Evolutionary conservation across 2,797 vertebrate species (phyloP).

Genomic region (Rallus crepitans): DNA sequence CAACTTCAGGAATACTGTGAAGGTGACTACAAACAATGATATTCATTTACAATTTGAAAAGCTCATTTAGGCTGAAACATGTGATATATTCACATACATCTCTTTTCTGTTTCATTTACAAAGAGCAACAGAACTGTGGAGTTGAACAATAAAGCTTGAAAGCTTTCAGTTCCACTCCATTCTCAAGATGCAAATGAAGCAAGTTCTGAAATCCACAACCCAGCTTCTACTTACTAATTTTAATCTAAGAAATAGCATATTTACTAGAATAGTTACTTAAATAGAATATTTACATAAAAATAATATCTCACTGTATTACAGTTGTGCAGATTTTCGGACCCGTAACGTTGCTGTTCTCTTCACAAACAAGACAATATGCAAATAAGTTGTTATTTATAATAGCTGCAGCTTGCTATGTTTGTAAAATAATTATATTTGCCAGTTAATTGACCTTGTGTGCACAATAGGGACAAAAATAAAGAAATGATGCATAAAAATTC

Average conservation of each 20-base stretch:
- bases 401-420: slow-evolving; percentile 42
- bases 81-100: slow-evolving; percentile 19
- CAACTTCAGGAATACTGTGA: slow-evolving; percentile 25
- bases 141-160: slow-evolving; percentile 56
- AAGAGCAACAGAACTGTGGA: slow-evolving; percentile 42
- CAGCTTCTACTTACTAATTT: slow-evolving; percentile 8
- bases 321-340: slow-evolving; percentile 23
- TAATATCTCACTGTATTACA: neutral
- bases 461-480: slow-evolving; percentile 57
- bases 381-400: slow-evolving; percentile 66
- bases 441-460: slow-evolving; percentile 66
- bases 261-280: neutral
- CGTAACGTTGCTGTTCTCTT: neutral
- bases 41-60: slow-evolving; percentile 33
- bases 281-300: slow-evolving; percentile 20
- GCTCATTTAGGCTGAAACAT: slow-evolving; percentile 1
- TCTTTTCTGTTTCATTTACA: slow-evolving; percentile 40
- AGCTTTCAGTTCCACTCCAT: slow-evolving; percentile 35
- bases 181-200: slow-evolving; percentile 49
- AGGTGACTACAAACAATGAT: slow-evolving; percentile 42
- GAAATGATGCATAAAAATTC: slow-evolving; percentile 59
- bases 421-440: slow-evolving; percentile 69
- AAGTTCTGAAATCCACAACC: slow-evolving; percentile 32
- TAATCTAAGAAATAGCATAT: slow-evolving; percentile 7
- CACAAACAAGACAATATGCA: slow-evolving; percentile 52